Percentiles rank a stretch among this genome's conserved stretches.
These are phyloP conservation scores for Rhogogaster chlorosoma DNA, from an alignment of 2,888 invertebrate genomes.

Conservation along the genomic window DNA sequence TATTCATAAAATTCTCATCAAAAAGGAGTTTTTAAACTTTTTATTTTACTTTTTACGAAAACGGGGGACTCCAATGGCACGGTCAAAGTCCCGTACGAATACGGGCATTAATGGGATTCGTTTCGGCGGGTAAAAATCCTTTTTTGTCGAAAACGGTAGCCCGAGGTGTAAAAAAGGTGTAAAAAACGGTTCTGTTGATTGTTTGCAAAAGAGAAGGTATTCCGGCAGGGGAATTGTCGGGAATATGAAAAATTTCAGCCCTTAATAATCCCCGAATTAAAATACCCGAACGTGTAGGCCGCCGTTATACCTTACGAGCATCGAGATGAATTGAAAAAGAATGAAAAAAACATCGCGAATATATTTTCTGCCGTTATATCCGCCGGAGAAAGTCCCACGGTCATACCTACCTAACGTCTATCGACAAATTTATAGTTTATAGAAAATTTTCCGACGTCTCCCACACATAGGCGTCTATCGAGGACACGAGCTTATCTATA, in stretches of 20 bases:
- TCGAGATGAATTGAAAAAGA: no score
- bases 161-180: neutral
- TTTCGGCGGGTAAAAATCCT: neutral
- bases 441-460: neutral
- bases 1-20: neutral
- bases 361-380: neutral
- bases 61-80: neutral
- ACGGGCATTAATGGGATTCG: neutral
- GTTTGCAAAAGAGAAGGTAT: neutral
- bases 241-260: neutral
- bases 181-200: neutral
- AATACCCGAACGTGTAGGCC: neutral
- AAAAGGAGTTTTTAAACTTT: neutral
- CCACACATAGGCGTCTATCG: neutral
- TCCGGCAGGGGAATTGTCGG: neutral
- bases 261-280: neutral
- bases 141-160: neutral
- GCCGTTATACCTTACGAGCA: no score
- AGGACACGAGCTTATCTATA: neutral
- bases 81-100: neutral
- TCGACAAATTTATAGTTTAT: conserved; percentile 12
- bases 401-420: neutral
- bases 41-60: neutral
- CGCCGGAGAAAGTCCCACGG: neutral
- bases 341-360: neutral